Base-by-base conservation (phyloP, 2,797 vertebrate genomes). In the Remorina albescens region DNA sequence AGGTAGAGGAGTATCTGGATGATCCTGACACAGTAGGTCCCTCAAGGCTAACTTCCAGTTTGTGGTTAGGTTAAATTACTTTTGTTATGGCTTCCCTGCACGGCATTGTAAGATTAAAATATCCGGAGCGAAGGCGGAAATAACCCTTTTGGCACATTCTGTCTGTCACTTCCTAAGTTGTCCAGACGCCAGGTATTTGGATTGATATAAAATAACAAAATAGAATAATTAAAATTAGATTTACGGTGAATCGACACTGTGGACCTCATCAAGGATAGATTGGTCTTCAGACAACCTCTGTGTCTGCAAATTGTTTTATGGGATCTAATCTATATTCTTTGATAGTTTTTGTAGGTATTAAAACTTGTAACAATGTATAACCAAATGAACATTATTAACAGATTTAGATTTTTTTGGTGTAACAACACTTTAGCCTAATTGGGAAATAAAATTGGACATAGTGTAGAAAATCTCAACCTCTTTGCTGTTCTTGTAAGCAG, bases 11-110 rank as follows among this genome's bases (percentile, higher is more conserved):
- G 42, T 89, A 89, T 81, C 90, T 99, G 19, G 95, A 96, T 54
- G 95, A 99, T 79, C 95, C 96, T 0, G 95, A 96, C 72, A 96
- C 97, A 0, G 97, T 99, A 95, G 50, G 76, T 82, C 64, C 42
- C 21, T 51, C 19, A n/a, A 21, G 23, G 26, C 25, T 49, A 6
- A 54, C 23, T 18, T 37, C 37, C 4, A 0, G 34, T 68, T 60
- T 46, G 8, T n/a, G n/a, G 4, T 37, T 2, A 42, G 2, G 8
- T 66, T 49, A 0, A 34, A 23, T 36, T 8, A 5, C 26, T 25
- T 64, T 21, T 37, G 13, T 54, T 16, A 3, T 23, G 18, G 49
- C 15, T 49, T 55, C 2, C 11, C 28, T 50, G 15, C 6, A 49
- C 71, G 30, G 10, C 9, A 16, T 1, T 8, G 26, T 42, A 18